Evolutionary conservation across 2,113 vertebrate species (phyloP).

Genomic region (Coptodon bakossiorum): DNA sequence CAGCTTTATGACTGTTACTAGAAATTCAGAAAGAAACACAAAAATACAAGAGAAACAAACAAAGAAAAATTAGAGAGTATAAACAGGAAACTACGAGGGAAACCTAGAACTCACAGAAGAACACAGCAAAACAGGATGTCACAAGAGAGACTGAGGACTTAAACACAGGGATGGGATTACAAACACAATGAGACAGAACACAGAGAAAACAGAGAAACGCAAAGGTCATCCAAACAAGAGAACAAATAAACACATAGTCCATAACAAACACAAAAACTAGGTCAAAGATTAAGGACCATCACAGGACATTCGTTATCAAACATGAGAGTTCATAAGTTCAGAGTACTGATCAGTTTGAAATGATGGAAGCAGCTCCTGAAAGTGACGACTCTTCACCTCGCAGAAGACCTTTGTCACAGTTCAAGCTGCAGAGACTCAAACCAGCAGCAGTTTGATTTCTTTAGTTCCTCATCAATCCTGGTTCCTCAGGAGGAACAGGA

Average conservation of each 20-base stretch:
- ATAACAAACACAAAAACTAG: not conserved
- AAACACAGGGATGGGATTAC: not conserved
- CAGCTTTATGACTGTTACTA: not conserved
- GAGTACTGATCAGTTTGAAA: accelerated
- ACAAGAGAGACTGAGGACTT: accelerated
- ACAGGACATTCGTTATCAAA: not conserved
- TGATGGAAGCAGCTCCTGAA: not conserved
- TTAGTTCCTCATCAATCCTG: not conserved
- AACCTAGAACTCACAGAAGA: accelerated
- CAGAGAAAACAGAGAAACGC: not conserved
- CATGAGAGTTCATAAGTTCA: not conserved
- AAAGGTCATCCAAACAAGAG: accelerated
- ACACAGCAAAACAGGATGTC: not conserved
- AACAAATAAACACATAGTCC: not conserved
- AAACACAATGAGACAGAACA: not conserved
- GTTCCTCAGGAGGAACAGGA: not conserved
- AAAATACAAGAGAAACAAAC: not conserved
- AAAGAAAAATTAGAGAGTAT: not conserved
- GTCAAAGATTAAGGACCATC: not conserved
- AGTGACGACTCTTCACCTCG: not conserved
- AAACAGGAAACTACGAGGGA: not conserved
- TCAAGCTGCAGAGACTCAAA: not conserved
- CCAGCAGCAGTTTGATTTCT: not conserved
- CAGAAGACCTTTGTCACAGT: not conserved
- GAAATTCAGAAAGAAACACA: not conserved